Base-by-base conservation (phyloP, 2,888 invertebrate species). In the Boloria euphrosyne region DNA sequence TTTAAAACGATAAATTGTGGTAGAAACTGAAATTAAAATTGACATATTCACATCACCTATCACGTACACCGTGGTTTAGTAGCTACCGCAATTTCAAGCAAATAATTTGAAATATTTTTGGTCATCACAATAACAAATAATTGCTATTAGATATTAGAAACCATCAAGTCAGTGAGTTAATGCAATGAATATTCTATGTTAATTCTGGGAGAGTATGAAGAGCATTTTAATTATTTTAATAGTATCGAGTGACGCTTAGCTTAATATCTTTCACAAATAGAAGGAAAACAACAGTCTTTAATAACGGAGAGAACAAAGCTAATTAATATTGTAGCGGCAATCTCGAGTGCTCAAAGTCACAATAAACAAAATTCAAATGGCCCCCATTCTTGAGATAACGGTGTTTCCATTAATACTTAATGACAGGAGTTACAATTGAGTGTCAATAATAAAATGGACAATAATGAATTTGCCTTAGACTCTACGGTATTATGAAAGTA, bases 271-370 rank as follows among this genome's bases (percentile, higher is more conserved):
- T 59, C 2, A 49, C 27, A 64, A 57, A 57, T 44, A 64, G 44
- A 58, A 51, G 44, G 44, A 44, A 31, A 51, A 49, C 44, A 55
- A 49, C 38, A 50, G 57, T 44, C 27, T 49, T 59, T 64, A 54
- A 62, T 62, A 58, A 64, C 18, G 31, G n/a, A 4, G 46, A 22
- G 22, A 22, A 46, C 46, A 46, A 51, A 55, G 44, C 64, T 64
- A 64, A 64, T 64, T 64, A 58, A 64, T 64, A 64, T 64, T 58
- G 64, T 58, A 64, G 17, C 57, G 22, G 55, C 63, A 51, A 57
- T 57, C 64, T 58, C 49, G 31, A 31, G 27, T n/a, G n/a, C 57
- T 58, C 63, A 31, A 58, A 64, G 58, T 58, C 58, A 58, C 51
- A 57, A 57, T 51, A 64, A 64, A 64, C 64, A 58, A 64, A 64